Conservation (phyloP, 2,113 vertebrate species). For the Tetrax tetrax region DNA sequence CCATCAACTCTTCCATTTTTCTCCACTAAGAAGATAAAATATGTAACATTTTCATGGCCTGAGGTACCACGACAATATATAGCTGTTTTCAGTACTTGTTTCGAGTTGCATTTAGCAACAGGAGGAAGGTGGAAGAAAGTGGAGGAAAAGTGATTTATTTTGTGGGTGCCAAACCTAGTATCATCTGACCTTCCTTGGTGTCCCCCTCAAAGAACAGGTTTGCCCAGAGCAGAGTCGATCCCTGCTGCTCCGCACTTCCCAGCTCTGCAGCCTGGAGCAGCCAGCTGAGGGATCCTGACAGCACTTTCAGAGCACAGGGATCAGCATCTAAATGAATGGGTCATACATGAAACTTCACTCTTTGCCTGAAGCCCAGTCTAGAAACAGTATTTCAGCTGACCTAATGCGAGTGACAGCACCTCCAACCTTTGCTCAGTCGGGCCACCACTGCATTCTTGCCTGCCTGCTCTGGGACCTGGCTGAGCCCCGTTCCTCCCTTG, state of each 20-base stretch:
- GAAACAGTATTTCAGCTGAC: not conserved
- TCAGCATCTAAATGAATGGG: not conserved
- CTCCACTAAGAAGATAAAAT: not conserved
- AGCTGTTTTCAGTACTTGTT: not conserved
- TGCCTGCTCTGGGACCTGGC: not conserved
- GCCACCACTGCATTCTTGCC: not conserved
- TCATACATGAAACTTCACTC: not conserved
- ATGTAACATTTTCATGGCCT: not conserved
- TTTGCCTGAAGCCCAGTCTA: not conserved
- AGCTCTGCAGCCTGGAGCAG: not conserved
- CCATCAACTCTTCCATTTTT: not conserved
- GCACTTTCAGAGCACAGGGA: not conserved
- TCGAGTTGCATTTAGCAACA: not conserved
- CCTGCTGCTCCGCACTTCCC: not conserved
- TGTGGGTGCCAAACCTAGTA: not conserved
- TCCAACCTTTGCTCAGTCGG: accelerated
- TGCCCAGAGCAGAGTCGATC: not conserved
- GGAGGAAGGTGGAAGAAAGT: not conserved
- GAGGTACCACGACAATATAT: not conserved
- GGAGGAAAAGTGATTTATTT: not conserved
- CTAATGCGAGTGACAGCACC: not conserved
- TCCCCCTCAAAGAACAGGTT: not conserved
- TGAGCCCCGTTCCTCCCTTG: not conserved
- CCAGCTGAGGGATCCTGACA: not conserved
- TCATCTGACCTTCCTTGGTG: not conserved